Evolutionary conservation across 2,888 invertebrate genomes (phyloP), one percentile per base, ranked within the genome.

Genomic region (Mantis religiosa): DNA sequence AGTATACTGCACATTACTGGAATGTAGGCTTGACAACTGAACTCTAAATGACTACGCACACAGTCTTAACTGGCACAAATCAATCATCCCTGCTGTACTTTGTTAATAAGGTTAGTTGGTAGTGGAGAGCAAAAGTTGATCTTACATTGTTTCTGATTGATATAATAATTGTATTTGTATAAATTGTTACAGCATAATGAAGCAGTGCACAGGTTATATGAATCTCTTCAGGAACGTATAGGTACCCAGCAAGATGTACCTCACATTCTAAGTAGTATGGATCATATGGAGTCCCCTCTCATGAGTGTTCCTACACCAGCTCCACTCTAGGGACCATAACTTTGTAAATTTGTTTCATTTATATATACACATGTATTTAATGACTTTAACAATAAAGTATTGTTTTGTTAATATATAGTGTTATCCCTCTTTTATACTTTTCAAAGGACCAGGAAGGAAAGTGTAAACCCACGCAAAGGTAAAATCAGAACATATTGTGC

Each of bases 231-330:
- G 91, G 97, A 97, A 91, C 97, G 97, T 92, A 96, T 98, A 91
- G 96, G 95, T 89, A 94, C 95, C 6, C 96, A 96, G 91, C 95
- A 96, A 88, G 97, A 97, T 91, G 95, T 96, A 0, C 94, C 94
- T 14, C 94, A 94, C 28, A 93, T 95, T 90, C 95, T 95, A 90
- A 94, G 95, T 93, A 96, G 96, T 92, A 94, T 96, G 92, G 97
- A 97, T 92, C 96, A 96, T 92, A 94, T 97, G 90, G 96, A 97
- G 92, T 97, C 98, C 0, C 97, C 97, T 0, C 94, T 98, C 15
- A 97, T 97, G 95, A 97, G 96, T 94, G 97, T 97, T 8, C 97
- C 97, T 25, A 97, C 97, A 20, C 97, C 97, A 12, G 96, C 96
- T 25, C 97, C 97, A 88, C 96, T 96, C 9, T 90, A 87, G 86